Conservation (phyloP, 53 echinoderm and acorn worm species). For the Temnopleurus reevesii region DNA sequence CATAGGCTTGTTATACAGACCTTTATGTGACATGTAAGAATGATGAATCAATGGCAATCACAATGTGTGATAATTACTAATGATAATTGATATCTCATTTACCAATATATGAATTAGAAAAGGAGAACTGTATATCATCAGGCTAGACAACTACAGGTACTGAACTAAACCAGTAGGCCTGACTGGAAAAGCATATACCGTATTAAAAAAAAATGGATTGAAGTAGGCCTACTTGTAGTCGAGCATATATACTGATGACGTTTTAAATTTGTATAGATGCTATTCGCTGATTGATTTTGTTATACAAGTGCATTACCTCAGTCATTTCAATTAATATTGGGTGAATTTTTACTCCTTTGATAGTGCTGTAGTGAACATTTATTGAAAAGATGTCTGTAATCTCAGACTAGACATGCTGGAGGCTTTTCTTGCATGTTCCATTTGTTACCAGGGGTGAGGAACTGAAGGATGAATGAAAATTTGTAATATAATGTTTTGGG, state of each 20-base stretch:
- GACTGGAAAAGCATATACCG: too few species aligned
- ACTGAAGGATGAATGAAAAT: background rate
- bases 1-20: background rate
- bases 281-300: background rate
- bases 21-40: background rate
- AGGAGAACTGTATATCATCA: background rate
- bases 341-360: too few species aligned
- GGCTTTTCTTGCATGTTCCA: conserved; percentile 6
- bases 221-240: background rate
- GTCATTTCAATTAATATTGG: too few species aligned
- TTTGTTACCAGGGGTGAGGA: conserved; percentile 36
- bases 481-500: background rate
- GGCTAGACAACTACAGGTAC: too few species aligned
- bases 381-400: background rate
- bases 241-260: background rate
- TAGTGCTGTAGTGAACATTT: too few species aligned
- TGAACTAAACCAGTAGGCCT: too few species aligned
- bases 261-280: background rate
- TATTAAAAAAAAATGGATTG: background rate
- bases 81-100: background rate
- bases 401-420: background rate
- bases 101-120: background rate
- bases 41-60: background rate
- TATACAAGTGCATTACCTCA: background rate
- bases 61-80: too few species aligned